phyloP scores from a whole-genome alignment of 2,113 vertebrate genomes.

The Riparia riparia region DNA sequence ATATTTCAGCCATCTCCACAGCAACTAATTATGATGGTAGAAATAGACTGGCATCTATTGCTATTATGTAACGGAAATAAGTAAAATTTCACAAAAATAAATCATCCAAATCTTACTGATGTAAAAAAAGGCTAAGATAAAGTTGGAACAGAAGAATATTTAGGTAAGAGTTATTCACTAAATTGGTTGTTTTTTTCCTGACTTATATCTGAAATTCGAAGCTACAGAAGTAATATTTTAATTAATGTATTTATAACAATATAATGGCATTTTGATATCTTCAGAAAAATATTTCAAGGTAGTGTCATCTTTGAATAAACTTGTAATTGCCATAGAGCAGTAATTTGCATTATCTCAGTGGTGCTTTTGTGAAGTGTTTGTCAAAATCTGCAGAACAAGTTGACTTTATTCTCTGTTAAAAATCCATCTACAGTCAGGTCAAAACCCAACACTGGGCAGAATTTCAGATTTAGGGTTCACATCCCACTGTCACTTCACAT shows the following conservation, averaged over 20 bases:
- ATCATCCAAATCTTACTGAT: background rate
- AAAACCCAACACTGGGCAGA: background rate
- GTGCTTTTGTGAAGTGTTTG: background rate
- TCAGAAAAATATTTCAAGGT: background rate
- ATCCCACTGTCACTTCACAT: background rate
- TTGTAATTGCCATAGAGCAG: background rate
- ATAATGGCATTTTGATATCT: background rate
- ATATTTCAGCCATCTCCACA: slow-evolving; percentile 58
- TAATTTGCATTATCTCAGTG: background rate
- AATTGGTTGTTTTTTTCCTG: background rate
- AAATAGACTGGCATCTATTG: slow-evolving; percentile 52
- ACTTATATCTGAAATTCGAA: background rate
- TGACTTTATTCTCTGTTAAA: background rate
- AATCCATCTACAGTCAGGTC: background rate
- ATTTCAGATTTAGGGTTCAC: slow-evolving; percentile 44
- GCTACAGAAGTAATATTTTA: background rate
- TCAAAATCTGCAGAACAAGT: background rate
- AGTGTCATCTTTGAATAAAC: background rate
- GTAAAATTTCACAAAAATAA: slow-evolving; percentile 40
- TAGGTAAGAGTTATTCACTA: background rate
- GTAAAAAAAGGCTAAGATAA: background rate
- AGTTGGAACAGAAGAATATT: background rate
- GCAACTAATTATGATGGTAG: slow-evolving; percentile 58
- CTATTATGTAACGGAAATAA: slow-evolving; percentile 42
- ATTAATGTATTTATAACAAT: background rate